Base-by-base conservation (phyloP, 1,140 invertebrate species). In the Pinna nobilis region DNA sequence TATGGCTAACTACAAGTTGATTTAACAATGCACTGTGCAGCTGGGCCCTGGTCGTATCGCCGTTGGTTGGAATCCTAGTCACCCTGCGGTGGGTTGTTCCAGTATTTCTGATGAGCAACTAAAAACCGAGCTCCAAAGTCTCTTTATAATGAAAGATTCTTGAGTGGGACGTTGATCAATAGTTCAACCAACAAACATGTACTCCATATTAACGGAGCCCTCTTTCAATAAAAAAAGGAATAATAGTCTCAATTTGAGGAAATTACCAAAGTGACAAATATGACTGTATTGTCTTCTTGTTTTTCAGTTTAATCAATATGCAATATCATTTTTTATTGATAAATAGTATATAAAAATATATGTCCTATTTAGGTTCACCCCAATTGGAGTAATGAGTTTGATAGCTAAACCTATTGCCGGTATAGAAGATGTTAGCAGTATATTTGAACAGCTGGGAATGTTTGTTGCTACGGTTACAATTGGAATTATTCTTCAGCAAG, bases 331-430 rank as follows among this genome's bases (percentile, higher is more conserved):
- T 65, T 44, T 30, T 35, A 6, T 25, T 35, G 25, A 2, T 32
- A 18, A 41, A 30, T 63, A 15, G 25, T n/a, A 20, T 55, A 28
- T 3, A 47, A 69, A 25, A 11, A 41, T 70, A 55, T 59, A 0
- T 60, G 50, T 77, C 11, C 64, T 41, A 59, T 80, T 23, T 82
- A 94, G 93, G 92, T 91, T 96, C 70, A 96, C 96, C 1, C 96
- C 96, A 1, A 80, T 98, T 23, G 96, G 96, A 35, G 95, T 98
- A 65, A 93, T 94, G 73, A 97, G 95, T 68, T 93, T 98, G 20
- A 97, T 99, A 76, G 94, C 95, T 53, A 95, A 94, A 18, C 97
- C 97, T 88, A 94, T 99, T 72, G 91, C 98, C 0, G 93, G 92
- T 47, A 93, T 98, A 20, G 90, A 92, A 47, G 93, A 98, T 89